These are phyloP conservation scores for Rostratula benghalensis DNA, from an alignment of 2,113 vertebrate species.

Conservation along the genomic window DNA sequence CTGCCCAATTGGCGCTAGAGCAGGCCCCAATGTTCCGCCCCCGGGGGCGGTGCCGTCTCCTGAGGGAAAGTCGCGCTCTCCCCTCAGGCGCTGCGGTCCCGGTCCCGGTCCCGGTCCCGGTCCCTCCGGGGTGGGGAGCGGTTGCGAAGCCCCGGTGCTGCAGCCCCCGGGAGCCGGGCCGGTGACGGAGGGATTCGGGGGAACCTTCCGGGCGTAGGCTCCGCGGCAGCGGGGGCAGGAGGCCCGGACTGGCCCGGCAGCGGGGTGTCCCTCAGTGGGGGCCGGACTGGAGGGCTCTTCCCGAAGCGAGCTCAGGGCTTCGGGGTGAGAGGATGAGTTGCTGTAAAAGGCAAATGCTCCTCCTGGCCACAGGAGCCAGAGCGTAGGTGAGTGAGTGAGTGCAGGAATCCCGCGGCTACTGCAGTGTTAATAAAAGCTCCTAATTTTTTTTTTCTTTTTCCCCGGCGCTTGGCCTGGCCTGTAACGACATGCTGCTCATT, in stretches of 20 bases:
- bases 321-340: too few species aligned
- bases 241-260: too few species aligned
- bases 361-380: too few species aligned
- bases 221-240: not conserved
- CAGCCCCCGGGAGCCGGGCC: not conserved
- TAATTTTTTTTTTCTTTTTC: too few species aligned
- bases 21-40: not conserved
- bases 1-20: not conserved
- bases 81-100: not conserved
- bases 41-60: accelerated
- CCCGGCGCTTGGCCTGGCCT: not conserved
- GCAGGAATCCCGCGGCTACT: too few species aligned
- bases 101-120: accelerated
- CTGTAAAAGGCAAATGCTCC: too few species aligned
- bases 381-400: not conserved
- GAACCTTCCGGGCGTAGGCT: not conserved
- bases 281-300: too few species aligned
- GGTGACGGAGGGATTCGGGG: not conserved
- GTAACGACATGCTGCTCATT: too few species aligned
- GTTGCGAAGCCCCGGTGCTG: not conserved
- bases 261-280: not conserved
- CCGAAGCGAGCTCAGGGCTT: accelerated
- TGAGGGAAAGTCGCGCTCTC: not conserved
- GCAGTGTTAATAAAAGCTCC: not conserved
- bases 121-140: not conserved